Base-by-base conservation (phyloP, 2,113 vertebrate species). In the Dipodomys spectabilis region DNA sequence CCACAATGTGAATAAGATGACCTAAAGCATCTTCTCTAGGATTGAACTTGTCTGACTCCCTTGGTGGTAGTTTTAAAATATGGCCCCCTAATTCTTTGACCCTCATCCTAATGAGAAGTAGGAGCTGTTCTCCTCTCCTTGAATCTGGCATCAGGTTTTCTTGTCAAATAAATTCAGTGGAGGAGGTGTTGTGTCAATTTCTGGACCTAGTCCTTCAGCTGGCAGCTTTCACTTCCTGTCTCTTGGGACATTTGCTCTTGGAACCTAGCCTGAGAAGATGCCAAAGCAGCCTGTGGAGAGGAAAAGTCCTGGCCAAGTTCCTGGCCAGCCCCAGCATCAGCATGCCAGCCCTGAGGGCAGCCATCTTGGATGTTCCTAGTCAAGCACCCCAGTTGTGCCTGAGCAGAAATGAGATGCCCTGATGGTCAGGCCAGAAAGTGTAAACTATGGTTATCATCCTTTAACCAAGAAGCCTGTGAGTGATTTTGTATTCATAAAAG, bases 141-240 rank as follows among this genome's bases (percentile, higher is more conserved):
- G 74, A 79, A 39, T 72, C 80, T 91, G 90, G 88, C 72, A 82
- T 82, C 75, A 89, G 74, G 86, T 79, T 80, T 68, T 13, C 44
- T 44, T 35, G 81, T 95, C 68, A 74, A 72, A 83, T 89, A 92
- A 95, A 86, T 67, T 32, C 44, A 44, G 80, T 23, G 68, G 71
- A 90, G 12, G 28, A 27, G 20, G 71, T 88, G 1, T 49, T 7
- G 39, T 86, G 95, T 87, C 89, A 75, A 7, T 57, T 72, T 82
- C 84, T 81, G 87, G 82, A 78, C 73, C 65, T n/a, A 15, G 83
- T 86, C 77, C 82, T 90, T 90, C 83, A 91, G 93, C 81, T 83
- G 95, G 92, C 91, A 92, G 91, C 72, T 27, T 53, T n/a, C n/a
- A 64, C 94, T 86, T 94, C 94, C 93, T 91, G 95, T 93, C 92